These are phyloP conservation scores for Argentina silus DNA, from an alignment of 2,797 vertebrate species.

Conservation along the genomic window DNA sequence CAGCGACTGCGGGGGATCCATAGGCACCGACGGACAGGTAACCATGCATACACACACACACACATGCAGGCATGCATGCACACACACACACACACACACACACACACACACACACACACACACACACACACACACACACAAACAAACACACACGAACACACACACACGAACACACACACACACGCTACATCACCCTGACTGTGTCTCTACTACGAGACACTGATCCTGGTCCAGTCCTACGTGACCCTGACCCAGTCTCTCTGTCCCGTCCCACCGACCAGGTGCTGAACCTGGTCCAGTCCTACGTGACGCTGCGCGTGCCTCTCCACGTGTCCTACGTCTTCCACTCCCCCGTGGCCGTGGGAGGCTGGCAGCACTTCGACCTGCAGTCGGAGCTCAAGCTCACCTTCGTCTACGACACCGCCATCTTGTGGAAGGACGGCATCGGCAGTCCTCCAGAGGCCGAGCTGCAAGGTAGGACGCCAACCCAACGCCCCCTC, in stretches of 20 bases:
- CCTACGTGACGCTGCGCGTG: conserved; percentile 81
- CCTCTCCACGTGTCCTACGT: conserved; percentile 85
- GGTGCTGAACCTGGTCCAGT: conserved; percentile 87
- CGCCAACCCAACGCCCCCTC: neutral
- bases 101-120: neutral
- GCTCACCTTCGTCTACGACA: conserved; percentile 86
- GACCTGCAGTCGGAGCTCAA: conserved; percentile 85
- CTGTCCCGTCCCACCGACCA: conserved; percentile 38
- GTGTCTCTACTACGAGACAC: neutral
- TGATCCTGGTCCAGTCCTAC: neutral
- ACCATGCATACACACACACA: neutral
- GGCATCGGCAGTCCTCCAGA: conserved; percentile 84
- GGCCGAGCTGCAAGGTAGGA: conserved; percentile 81
- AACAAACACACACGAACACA: conserved; percentile 1
- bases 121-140: neutral
- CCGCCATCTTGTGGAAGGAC: conserved; percentile 85
- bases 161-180: neutral
- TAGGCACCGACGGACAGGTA: conserved; percentile 86
- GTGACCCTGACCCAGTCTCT: neutral
- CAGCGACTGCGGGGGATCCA: conserved; percentile 81
- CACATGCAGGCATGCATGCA: neutral
- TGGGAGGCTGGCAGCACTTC: conserved; percentile 86
- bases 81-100: conserved; percentile 9
- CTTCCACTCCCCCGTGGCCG: conserved; percentile 82
- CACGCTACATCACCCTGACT: neutral